Evolutionary conservation across 2,888 invertebrate genomes (phyloP), one percentile per base, ranked within the genome.

Genomic region (Ametastegia equiseti): DNA sequence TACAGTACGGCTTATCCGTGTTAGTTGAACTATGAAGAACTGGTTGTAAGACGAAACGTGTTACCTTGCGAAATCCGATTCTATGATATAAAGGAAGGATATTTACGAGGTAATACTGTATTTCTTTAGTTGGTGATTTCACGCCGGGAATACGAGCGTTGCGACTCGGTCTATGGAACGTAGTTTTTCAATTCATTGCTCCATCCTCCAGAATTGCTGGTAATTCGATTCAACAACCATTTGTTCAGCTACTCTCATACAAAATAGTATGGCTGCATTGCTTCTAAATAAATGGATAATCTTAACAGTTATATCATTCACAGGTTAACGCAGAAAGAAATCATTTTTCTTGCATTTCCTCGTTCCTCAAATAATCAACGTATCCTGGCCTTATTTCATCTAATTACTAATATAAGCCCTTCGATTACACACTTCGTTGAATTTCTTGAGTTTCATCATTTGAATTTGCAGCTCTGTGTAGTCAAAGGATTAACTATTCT

Each of bases 91-190:
- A 65, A 30, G 63, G 33, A 19, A 15, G 36, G 63, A 65, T 65
- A 27, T 65, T 65, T 65, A 65, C 63, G 63, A 65, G 33, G 63
- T 30, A 65, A 65, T 65, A 65, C 63, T n/a, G 63, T 65, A 36
- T 33, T 65, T 65, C 33, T 54, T 54, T 54, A 11, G 54, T 23
- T 54, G 54, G 54, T 54, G 54, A 54, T 54, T 54, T 54, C 54
- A 23, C 54, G 11, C 23, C 23, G 54, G 9, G 54, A 54, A 54
- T 36, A 65, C 63, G 63, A 36, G 36, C 36, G n/a, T n/a, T n/a
- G 30, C 63, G 36, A 65, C n/a, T 65, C 4, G 6, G 30, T n/a
- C 4, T n/a, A 65, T 9, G 30, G n/a, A 36, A 33, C 7, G n/a
- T 65, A 30, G 36, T 65, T 65, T 65, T 65, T 65, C 33, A 36